A percentile compares a stretch with the other conserved stretches of the same genome.
Evolutionary conservation across 2,888 invertebrate genomes (phyloP).

Genomic region (Caenorhabditis afra): DNA sequence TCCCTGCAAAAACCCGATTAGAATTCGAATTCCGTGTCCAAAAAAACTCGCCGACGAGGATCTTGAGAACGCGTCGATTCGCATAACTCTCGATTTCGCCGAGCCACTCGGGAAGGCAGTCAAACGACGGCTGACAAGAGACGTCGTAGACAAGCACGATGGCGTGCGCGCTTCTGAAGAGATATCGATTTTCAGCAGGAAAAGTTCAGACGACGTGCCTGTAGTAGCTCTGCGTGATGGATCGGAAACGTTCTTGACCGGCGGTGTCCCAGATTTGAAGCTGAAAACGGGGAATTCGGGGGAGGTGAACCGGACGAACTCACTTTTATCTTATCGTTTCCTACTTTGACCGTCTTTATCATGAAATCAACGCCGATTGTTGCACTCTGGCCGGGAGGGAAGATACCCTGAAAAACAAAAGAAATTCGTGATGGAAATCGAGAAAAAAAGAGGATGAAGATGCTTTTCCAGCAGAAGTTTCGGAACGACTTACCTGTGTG

Average conservation of each 20-base stretch:
- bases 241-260: slow-evolving; percentile 94
- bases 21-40: neutral
- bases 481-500: slow-evolving; percentile 86
- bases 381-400: slow-evolving; percentile 97
- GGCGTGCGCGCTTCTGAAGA: slow-evolving; percentile 87
- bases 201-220: slow-evolving; percentile 33
- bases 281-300: slow-evolving; percentile 83
- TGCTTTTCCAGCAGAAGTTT: neutral
- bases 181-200: too few relatives aligned
- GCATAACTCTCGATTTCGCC: slow-evolving; percentile 98
- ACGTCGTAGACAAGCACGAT: slow-evolving; percentile 95
- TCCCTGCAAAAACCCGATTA: slow-evolving; percentile 84
- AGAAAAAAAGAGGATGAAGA: too few relatives aligned
- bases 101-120: slow-evolving; percentile 96
- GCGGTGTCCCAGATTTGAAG: slow-evolving; percentile 99
- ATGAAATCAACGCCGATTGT: slow-evolving; percentile 99
- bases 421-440: too few relatives aligned
- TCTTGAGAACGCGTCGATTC: slow-evolving; percentile 92
- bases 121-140: slow-evolving; percentile 96
- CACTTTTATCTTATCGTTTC: slow-evolving; percentile 83
- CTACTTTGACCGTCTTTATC: slow-evolving; percentile 98
- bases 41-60: slow-evolving; percentile 88
- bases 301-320: slow-evolving; percentile 19
- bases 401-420: slow-evolving; percentile 86
- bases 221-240: slow-evolving; percentile 91